These are phyloP conservation scores for Aporophyla lueneburgensis DNA, from an alignment of 2,888 invertebrate genomes.

Conservation along the genomic window DNA sequence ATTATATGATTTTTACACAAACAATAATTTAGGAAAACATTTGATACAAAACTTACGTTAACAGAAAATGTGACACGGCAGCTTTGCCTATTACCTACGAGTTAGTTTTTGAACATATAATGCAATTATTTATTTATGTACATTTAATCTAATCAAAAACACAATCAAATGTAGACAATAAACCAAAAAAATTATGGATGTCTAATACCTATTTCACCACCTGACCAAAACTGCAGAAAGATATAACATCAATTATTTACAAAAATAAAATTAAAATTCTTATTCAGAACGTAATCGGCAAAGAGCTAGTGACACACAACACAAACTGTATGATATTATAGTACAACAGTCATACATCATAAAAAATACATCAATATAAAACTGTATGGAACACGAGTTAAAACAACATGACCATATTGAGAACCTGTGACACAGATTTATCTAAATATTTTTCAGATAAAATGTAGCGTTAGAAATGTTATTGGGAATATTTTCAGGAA, in stretches of 20 bases:
- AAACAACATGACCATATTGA: conserved; percentile 50
- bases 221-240: neutral
- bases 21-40: conserved; percentile 67
- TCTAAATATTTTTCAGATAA: conserved; percentile 45
- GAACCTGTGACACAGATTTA: conserved; percentile 64
- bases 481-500: conserved; percentile 9
- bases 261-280: neutral
- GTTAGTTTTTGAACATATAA: neutral
- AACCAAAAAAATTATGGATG: neutral
- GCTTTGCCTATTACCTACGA: conserved; percentile 21
- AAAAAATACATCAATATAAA: conserved; percentile 67
- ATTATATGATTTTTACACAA: conserved; percentile 69
- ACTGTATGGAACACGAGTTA: conserved; percentile 51
- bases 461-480: conserved; percentile 18
- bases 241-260: conserved; percentile 14
- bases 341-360: conserved; percentile 62
- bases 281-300: conserved; percentile 24
- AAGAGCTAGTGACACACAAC: conserved; percentile 32
- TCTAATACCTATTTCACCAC: neutral
- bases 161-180: neutral
- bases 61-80: conserved; percentile 46
- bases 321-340: conserved; percentile 52
- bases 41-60: conserved; percentile 60
- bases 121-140: conserved; percentile 15
- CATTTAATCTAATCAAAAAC: neutral